These are phyloP conservation scores for Cryptus armator DNA, from an alignment of 2,888 invertebrate species.

Conservation along the genomic window DNA sequence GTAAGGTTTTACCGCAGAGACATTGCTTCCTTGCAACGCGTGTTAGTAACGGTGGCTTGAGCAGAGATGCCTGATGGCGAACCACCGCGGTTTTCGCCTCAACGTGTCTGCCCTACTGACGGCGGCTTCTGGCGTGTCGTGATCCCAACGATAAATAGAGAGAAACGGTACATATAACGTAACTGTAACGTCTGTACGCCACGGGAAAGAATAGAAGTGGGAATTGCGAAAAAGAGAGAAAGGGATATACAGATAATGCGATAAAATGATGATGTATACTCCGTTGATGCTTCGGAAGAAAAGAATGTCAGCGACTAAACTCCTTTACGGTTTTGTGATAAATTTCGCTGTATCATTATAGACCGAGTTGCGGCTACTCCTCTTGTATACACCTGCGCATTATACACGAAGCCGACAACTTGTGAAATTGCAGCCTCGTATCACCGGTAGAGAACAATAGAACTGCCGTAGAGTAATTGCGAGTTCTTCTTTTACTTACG, in stretches of 20 bases:
- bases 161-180: slow-evolving; percentile 59
- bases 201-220: slow-evolving; percentile 63
- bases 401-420: slow-evolving; percentile 5
- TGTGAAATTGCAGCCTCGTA: not conserved
- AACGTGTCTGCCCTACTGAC: not conserved
- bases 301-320: slow-evolving; percentile 29
- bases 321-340: not conserved
- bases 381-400: not conserved
- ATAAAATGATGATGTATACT: slow-evolving; percentile 11
- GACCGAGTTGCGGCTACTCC: not conserved
- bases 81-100: slow-evolving; percentile 15
- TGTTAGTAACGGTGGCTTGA: slow-evolving; percentile 10
- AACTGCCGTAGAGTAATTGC: slow-evolving; percentile 14
- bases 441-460: not conserved
- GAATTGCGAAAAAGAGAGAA: slow-evolving; percentile 50
- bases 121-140: slow-evolving; percentile 3
- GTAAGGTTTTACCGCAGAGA: slow-evolving; percentile 5
- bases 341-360: not conserved
- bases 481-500: not conserved
- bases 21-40: slow-evolving; percentile 28
- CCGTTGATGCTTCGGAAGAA: not conserved
- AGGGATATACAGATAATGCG: slow-evolving; percentile 8
- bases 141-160: slow-evolving; percentile 43
- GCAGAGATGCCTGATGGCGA: not conserved
- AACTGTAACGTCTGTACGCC: slow-evolving; percentile 42